Base-by-base conservation (phyloP, 2,888 invertebrate genomes). In the Heliothis peltigera region DNA sequence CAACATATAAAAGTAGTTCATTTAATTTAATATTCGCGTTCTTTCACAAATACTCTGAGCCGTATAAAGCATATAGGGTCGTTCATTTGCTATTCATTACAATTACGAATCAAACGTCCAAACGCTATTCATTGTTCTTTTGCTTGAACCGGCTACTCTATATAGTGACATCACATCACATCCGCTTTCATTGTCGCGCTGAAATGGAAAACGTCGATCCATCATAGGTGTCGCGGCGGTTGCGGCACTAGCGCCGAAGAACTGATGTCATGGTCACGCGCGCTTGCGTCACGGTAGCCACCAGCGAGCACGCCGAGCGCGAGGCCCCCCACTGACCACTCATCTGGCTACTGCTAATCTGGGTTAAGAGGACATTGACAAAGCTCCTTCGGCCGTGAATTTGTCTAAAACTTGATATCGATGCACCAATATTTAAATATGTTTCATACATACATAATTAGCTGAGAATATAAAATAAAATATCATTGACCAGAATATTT, bases 211-310 rank as follows among this genome's bases (percentile, higher is more conserved):
- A 79, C 77, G 83, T 80, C 83, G 70, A 89, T 91, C 81, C 83
- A 89, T 88, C 88, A 88, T 84, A 80, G 83, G 83, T 88, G 87
- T 87, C 86, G 83, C 80, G 81, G 71, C 74, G 63, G 77, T 83
- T 86, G 85, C 87, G 84, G 71, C 74, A 64, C 78, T 83, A 86
- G 85, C 87, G 84, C 84, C 84, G 82, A 83, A 83, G 79, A 80
- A 80, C 84, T 79, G 90, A 85, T 92, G 92, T 92, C 92, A 93
- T 85, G 92, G 92, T 90, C 93, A 91, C 90, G 90, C 87, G 86
- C 87, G 75, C 82, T 92, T 92, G 89, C 92, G 89, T 92, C 92
- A 92, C 84, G 49, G 72, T 56, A 53, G 56, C 65, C 77, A 69
- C 69, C 78, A 76, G 72, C 81, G 80, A 75, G 72, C 65, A 73